Conservation (phyloP, 2,113 vertebrate species). For the Datnioides undecimradiatus region DNA sequence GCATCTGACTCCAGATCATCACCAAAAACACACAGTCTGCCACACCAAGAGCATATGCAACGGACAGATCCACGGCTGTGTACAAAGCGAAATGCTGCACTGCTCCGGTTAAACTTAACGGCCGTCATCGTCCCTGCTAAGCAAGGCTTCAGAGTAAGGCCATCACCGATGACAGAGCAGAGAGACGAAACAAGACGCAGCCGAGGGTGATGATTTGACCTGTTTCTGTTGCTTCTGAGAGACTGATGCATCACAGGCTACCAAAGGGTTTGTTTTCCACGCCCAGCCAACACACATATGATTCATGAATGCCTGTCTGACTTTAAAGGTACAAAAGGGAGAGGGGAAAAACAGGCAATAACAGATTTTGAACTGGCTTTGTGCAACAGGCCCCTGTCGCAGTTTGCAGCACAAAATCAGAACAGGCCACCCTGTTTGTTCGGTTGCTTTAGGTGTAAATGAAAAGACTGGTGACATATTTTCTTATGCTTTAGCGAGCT, state of each 20-base stretch:
- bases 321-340: conserved; percentile 31
- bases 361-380: conserved; percentile 44
- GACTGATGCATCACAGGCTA: conserved; percentile 22
- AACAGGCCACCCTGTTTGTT: conserved; percentile 31
- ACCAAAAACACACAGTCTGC: conserved; percentile 46
- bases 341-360: conserved; percentile 47
- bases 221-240: conserved; percentile 34
- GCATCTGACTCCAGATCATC: conserved; percentile 85
- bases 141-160: conserved; percentile 31
- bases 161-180: conserved; percentile 17
- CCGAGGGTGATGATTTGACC: conserved; percentile 15
- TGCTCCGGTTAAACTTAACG: conserved; percentile 21
- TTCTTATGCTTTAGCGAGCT: conserved; percentile 74
- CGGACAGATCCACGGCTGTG: conserved; percentile 40
- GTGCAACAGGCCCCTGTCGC: conserved; percentile 46
- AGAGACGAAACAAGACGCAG: conserved; percentile 39
- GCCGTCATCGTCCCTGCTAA: conserved; percentile 33
- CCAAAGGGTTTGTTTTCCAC: conserved; percentile 33
- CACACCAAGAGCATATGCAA: conserved; percentile 62
- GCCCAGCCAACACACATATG: conserved; percentile 21
- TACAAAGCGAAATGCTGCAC: conserved; percentile 42
- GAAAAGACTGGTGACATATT: conserved; percentile 69
- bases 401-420: conserved; percentile 49
- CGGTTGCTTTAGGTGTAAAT: conserved; percentile 54
- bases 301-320: conserved; percentile 60